Percentiles rank a stretch among this genome's conserved stretches.
phyloP scores from a whole-genome alignment of 2,113 vertebrate species.

The Excalfactoria chinensis region DNA sequence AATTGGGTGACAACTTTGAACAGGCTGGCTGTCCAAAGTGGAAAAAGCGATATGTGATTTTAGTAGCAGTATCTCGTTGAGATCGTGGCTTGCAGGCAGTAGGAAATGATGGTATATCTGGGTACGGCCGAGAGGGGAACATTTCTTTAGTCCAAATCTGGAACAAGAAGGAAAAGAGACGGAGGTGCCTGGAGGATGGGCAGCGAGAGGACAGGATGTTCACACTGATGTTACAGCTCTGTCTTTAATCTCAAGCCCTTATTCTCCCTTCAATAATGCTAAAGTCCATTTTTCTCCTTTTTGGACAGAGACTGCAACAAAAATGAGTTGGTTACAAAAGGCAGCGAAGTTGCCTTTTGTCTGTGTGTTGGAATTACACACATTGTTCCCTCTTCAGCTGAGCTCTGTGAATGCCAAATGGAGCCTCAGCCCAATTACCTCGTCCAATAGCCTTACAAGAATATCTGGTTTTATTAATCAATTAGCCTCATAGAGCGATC shows the following conservation, averaged over 20 bases:
- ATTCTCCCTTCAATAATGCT: neutral
- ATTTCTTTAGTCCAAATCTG: constrained; percentile 20
- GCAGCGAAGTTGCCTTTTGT: neutral
- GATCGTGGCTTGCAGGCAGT: constrained; percentile 37
- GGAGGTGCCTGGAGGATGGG: neutral
- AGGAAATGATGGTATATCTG: neutral
- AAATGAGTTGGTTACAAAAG: neutral
- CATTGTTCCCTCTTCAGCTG: neutral
- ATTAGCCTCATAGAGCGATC: neutral
- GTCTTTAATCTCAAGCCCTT: neutral
- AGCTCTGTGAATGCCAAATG: neutral
- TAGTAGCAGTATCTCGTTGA: constrained; percentile 54
- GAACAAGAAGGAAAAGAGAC: neutral
- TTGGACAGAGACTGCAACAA: neutral
- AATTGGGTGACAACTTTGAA: constrained; percentile 58
- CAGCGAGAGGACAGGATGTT: neutral
- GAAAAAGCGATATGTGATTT: constrained; percentile 49
- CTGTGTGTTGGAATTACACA: neutral
- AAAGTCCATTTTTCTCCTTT: neutral
- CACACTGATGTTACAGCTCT: neutral
- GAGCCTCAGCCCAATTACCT: constrained; percentile 11
- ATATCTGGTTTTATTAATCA: constrained; percentile 40
- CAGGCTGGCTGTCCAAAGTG: constrained; percentile 45
- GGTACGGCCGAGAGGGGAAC: neutral
- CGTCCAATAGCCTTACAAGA: neutral